A percentile compares a stretch with the other conserved stretches of the same genome.
Evolutionary conservation across 2,888 invertebrate genomes (phyloP).

Genomic region (Drosophila fungiperda): DNA sequence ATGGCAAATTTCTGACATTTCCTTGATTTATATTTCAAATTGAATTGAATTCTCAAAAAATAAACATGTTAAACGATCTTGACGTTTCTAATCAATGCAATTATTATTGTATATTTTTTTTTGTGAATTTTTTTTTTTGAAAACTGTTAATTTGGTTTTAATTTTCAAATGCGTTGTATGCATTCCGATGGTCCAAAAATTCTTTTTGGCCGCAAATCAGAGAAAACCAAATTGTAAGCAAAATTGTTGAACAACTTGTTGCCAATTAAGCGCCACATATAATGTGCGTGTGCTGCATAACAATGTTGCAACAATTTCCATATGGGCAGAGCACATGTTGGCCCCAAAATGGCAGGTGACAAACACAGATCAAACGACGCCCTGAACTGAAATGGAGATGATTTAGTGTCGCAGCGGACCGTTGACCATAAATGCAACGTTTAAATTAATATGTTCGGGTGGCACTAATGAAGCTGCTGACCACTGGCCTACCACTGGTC

Average conservation of each 20-base stretch:
- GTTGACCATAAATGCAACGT: constrained; percentile 61
- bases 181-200: constrained; percentile 6
- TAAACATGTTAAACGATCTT: constrained; percentile 23
- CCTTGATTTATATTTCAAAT: constrained; percentile 73
- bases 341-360: constrained; percentile 48
- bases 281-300: constrained; percentile 36
- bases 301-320: constrained; percentile 62
- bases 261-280: constrained; percentile 65
- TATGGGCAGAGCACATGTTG: constrained; percentile 50
- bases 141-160: constrained; percentile 41
- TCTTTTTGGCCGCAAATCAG: background rate
- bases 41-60: constrained; percentile 60
- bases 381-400: constrained; percentile 57
- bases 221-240: constrained; percentile 21
- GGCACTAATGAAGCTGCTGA: constrained; percentile 72
- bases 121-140: background rate
- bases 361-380: constrained; percentile 56
- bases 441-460: constrained; percentile 80
- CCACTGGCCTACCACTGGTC: background rate
- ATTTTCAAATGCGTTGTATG: constrained; percentile 26
- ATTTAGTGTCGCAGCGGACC: constrained; percentile 63
- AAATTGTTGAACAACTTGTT: constrained; percentile 40
- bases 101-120: constrained; percentile 25
- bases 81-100: constrained; percentile 34
- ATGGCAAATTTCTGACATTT: constrained; percentile 80